Percentiles rank a stretch among this genome's conserved stretches.
Evolutionary conservation across 2,113 vertebrate genomes (phyloP).

Genomic region (Trematomus loennbergii): DNA sequence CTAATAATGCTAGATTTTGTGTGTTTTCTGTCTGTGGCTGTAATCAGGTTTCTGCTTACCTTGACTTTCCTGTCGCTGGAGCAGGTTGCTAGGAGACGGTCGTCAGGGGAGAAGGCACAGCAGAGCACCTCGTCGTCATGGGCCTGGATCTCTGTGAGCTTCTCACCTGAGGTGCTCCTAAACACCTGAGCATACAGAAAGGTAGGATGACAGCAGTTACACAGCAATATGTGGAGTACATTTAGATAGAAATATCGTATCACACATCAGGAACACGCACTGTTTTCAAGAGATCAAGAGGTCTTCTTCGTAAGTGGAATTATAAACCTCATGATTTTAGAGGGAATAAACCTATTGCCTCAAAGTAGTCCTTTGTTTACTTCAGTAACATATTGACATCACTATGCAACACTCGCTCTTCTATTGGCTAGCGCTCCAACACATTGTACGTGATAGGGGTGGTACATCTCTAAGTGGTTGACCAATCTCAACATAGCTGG

Average conservation of each 20-base stretch:
- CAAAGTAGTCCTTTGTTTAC: too few species aligned
- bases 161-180: conserved; percentile 93
- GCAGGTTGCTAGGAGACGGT: conserved; percentile 91
- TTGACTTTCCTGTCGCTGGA: conserved; percentile 94
- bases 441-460: too few species aligned
- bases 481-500: too few species aligned
- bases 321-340: too few species aligned
- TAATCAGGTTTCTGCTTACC: conserved; percentile 73
- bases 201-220: too few species aligned
- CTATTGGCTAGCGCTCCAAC: too few species aligned
- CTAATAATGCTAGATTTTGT: background rate
- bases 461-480: too few species aligned
- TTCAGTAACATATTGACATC: too few species aligned
- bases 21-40: background rate
- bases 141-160: conserved; percentile 87
- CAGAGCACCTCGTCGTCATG: conserved; percentile 95
- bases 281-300: too few species aligned
- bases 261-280: background rate
- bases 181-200: conserved; percentile 85
- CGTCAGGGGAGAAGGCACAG: conserved; percentile 92
- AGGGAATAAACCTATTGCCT: too few species aligned
- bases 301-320: too few species aligned
- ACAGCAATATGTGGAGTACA: background rate
- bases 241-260: background rate
- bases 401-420: too few species aligned